Evolutionary conservation across 2,797 vertebrate species (phyloP), one percentile per base, ranked within the genome.

Genomic region (Tadarida brasiliensis): DNA sequence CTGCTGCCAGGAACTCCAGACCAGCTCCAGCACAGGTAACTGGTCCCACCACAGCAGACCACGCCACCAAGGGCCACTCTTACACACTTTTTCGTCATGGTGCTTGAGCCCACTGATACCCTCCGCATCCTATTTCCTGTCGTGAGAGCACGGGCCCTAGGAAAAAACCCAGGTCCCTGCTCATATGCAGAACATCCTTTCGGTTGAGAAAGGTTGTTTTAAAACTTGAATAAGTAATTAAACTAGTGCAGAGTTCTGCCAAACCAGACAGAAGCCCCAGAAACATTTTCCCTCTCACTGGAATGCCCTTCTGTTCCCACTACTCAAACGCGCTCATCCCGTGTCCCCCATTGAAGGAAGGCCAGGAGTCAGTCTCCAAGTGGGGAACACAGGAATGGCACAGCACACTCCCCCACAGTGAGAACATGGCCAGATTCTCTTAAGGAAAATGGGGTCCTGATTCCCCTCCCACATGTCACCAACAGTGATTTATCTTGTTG

Each of bases 171-270:
- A 28, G 63, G 11, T 68, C 54, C 67, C 20, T 7, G n/a, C 5
- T 2, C 30, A 3, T 10, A 11, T 0, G 51, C 16, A 71, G 47
- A 73, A 70, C 7, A 70, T 19, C 51, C 73, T 54, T 51, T 51
- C 44, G 57, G 17, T 24, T 44, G 63, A 35, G 39, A 76, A 80
- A 91, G 30, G 26, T 39, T 11, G 16, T 70, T 35, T 80, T 80
- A 14, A 49, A 92, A 70, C 59, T 59, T 28, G 22, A 77, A 20
- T 6, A 5, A 67, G 24, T 59, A 70, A 94, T n/a, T 49, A 70
- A 96, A 89, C 71, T 81, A 94, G 93, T 47, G 61, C 76, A 81
- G 15, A 76, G 39, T 67, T 68, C 67, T 71, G 67, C 90, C 90
- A 88, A 73, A 76, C 33, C 61, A 80, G 39, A 71, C 4, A 91